Percentiles rank a stretch among this genome's conserved stretches.
Evolutionary conservation across 2,888 invertebrate genomes (phyloP).

Genomic region (Hyles lineata): DNA sequence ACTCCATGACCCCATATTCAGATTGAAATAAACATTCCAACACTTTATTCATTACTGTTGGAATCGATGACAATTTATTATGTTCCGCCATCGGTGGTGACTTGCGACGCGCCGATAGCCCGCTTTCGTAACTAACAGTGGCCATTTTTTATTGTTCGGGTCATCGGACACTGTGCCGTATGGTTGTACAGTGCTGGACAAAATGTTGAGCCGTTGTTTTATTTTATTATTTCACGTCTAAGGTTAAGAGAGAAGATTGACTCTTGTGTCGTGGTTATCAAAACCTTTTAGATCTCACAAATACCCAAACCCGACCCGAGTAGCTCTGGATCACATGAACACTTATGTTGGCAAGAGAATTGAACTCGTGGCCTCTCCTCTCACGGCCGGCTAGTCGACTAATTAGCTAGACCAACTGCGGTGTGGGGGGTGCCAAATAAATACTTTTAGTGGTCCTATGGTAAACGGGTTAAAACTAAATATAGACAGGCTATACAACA

Average conservation of each 20-base stretch:
- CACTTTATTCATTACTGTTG: constrained; percentile 24
- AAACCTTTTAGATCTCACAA: too few species aligned
- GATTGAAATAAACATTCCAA: constrained; percentile 12
- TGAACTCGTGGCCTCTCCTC: too few species aligned
- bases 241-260: background rate
- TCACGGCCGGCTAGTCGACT: too few species aligned
- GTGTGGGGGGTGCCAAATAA: background rate
- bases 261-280: too few species aligned
- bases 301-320: too few species aligned
- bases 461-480: background rate
- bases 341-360: too few species aligned
- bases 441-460: background rate
- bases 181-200: constrained; percentile 36
- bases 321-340: too few species aligned
- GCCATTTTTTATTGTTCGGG: constrained; percentile 78
- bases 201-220: background rate
- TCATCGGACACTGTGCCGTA: constrained; percentile 73
- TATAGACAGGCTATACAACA: background rate
- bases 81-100: constrained; percentile 21
- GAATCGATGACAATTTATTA: constrained; percentile 29
- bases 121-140: constrained; percentile 73
- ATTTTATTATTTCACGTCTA: background rate
- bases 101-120: constrained; percentile 32
- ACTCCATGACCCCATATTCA: constrained; percentile 17
- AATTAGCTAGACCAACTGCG: too few species aligned